These are phyloP conservation scores for Phymorhynchus buccinoides DNA, from an alignment of 1,140 invertebrate genomes.

Conservation along the genomic window DNA sequence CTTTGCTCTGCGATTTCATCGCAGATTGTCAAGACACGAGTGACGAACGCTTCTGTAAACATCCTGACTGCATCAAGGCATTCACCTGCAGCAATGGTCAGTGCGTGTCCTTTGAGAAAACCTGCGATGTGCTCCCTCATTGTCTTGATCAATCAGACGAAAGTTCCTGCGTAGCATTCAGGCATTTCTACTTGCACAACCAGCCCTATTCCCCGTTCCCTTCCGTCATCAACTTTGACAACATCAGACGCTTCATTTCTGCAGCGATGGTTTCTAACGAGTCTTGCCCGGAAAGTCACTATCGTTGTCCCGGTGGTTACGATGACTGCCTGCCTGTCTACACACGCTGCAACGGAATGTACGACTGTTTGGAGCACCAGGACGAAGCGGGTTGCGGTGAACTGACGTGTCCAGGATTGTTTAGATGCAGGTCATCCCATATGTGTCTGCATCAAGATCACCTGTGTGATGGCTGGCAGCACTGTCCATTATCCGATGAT, in stretches of 20 bases:
- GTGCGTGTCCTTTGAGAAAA: background rate
- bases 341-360: slow-evolving; percentile 37
- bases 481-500: slow-evolving; percentile 35
- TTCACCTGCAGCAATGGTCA: background rate
- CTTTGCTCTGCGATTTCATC: background rate
- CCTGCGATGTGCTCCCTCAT: background rate
- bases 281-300: background rate
- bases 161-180: background rate
- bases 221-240: background rate
- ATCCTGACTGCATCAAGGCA: background rate
- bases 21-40: background rate
- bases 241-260: background rate
- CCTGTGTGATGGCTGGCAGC: slow-evolving; percentile 29
- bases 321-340: slow-evolving; percentile 25
- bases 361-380: slow-evolving; percentile 29
- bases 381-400: slow-evolving; percentile 28
- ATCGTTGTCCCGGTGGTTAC: slow-evolving; percentile 3
- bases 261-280: background rate
- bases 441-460: slow-evolving; percentile 33
- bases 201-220: background rate
- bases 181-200: background rate
- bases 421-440: slow-evolving; percentile 4
- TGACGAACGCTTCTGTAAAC: background rate
- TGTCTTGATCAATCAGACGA: background rate
- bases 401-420: background rate